phyloP scores from a whole-genome alignment of 2,797 vertebrate genomes.

The Selene dorsalis region DNA sequence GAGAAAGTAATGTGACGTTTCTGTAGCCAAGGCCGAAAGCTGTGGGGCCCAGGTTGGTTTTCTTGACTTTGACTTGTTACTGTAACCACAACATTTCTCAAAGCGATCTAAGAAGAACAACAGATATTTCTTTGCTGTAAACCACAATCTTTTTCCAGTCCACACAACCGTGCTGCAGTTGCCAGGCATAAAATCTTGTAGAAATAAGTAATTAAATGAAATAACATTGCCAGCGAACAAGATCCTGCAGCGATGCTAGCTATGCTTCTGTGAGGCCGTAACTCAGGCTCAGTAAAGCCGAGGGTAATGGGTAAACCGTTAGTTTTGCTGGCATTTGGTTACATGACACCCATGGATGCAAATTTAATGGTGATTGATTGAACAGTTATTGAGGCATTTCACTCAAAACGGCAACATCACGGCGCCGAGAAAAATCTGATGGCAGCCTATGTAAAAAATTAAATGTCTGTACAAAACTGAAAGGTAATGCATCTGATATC shows the following conservation, averaged over 20 bases:
- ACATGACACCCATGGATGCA: not conserved
- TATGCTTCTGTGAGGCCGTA: not conserved
- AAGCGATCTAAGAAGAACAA: not conserved
- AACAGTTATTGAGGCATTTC: not conserved
- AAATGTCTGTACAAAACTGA: not conserved
- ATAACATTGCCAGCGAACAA: not conserved
- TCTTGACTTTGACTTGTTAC: not conserved
- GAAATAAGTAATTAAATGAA: not conserved
- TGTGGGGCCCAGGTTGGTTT: not conserved
- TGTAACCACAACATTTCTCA: not conserved
- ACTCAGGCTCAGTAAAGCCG: not conserved
- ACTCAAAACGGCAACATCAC: not conserved
- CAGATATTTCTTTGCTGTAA: not conserved
- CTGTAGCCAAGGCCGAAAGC: not conserved
- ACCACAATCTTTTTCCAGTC: not conserved
- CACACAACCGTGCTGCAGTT: not conserved
- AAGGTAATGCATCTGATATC: not conserved
- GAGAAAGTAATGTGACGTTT: slow-evolving; percentile 7
- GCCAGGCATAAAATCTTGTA: not conserved
- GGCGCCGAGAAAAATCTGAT: not conserved
- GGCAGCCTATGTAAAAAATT: too few species aligned
- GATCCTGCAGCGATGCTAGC: not conserved
- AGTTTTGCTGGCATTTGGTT: not conserved
- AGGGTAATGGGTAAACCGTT: not conserved
- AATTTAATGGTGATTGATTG: not conserved